Percentiles rank a stretch among this genome's conserved stretches.
Evolutionary conservation across 2,797 vertebrate genomes (phyloP).

Genomic region (Semaprochilodus insignis): DNA sequence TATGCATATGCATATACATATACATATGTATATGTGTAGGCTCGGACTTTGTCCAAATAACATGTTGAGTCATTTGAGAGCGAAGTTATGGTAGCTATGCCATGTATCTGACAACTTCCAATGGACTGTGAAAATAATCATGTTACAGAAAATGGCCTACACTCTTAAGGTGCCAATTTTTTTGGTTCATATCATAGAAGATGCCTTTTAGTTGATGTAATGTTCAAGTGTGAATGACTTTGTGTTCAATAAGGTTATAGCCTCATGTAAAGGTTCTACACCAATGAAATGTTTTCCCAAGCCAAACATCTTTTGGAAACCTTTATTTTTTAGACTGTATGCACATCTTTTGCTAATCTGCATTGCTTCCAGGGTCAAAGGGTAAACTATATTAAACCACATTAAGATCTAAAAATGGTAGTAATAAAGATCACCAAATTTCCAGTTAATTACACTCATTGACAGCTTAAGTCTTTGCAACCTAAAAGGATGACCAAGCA

Average conservation of each 20-base stretch:
- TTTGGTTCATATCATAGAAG: not conserved
- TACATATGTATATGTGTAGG: too few relatives aligned
- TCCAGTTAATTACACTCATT: slow-evolving; percentile 17
- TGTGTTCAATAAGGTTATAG: too few relatives aligned
- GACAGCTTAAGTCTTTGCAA: not conserved
- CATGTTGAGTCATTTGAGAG: slow-evolving; percentile 34
- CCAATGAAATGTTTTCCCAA: not conserved
- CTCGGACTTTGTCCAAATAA: slow-evolving; percentile 21
- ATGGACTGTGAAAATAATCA: slow-evolving; percentile 37
- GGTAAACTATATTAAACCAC: not conserved
- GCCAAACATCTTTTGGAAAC: not conserved
- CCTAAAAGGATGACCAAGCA: not conserved
- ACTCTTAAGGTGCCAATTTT: not conserved
- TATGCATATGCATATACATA: not conserved
- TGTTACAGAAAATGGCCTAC: slow-evolving; percentile 15
- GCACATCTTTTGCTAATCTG: not conserved
- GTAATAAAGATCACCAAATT: not conserved
- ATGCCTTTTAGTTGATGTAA: not conserved
- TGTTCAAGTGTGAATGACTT: too few relatives aligned
- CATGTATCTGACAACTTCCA: slow-evolving; percentile 35
- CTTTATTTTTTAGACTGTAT: not conserved
- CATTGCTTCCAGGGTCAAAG: slow-evolving; percentile 7
- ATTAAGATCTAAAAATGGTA: slow-evolving; percentile 6
- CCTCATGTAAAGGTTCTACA: slow-evolving; percentile 8
- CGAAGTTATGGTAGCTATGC: slow-evolving; percentile 13